Conservation (phyloP, 64 coral and sea anemone species). For the Pachyseris speciosa region DNA sequence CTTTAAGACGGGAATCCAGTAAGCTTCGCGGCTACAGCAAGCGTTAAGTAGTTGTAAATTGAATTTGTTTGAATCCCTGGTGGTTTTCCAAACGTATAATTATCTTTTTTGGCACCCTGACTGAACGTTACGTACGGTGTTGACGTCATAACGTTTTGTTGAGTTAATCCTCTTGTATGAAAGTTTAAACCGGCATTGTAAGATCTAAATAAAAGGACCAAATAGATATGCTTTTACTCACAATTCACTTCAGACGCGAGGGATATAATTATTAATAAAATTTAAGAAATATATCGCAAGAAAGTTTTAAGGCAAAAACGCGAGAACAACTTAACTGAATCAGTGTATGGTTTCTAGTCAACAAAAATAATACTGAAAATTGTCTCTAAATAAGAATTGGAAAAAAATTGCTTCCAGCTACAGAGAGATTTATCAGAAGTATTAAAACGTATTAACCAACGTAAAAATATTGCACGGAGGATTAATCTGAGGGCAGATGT, state of each 20-base stretch:
- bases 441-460: too few relatives aligned
- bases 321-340: too few relatives aligned
- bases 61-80: background rate
- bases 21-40: background rate
- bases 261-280: background rate
- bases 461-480: too few relatives aligned
- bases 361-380: too few relatives aligned
- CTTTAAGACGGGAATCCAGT: background rate
- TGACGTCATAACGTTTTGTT: conserved; percentile 5
- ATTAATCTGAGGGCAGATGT: too few relatives aligned
- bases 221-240: background rate
- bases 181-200: background rate
- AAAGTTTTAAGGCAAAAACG: too few relatives aligned
- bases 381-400: too few relatives aligned
- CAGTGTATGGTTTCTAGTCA: too few relatives aligned
- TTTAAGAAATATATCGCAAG: background rate
- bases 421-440: too few relatives aligned
- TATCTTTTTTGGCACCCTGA: background rate
- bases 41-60: background rate
- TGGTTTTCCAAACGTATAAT: background rate
- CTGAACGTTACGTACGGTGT: background rate
- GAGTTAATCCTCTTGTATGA: conserved; percentile 10
- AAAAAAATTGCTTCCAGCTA: too few relatives aligned
- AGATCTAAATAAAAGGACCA: background rate
- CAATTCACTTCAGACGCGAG: background rate